Evolutionary conservation across 2,113 vertebrate species (phyloP), one percentile per base, ranked within the genome.

Genomic region (Syngnathus typhle): DNA sequence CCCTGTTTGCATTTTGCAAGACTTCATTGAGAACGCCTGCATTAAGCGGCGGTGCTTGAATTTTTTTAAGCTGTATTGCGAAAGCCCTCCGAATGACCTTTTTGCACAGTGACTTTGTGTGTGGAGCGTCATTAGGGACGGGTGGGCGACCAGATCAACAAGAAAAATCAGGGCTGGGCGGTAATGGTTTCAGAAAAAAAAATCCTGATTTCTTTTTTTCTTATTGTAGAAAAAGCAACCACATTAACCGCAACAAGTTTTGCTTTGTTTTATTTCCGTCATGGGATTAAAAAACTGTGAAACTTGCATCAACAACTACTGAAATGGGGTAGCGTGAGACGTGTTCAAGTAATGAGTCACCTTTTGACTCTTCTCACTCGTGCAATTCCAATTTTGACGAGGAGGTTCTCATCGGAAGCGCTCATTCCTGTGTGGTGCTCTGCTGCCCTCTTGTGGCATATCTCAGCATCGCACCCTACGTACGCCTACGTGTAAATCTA

Each of bases 361-460:
- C 19, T 13, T 52, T 55, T 60, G 18, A 11, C 37, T 23, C 60
- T 27, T 16, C 39, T 44, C 60, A 27, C 12, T 61, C n/a, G 15
- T 39, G n/a, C n/a, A 23, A 43, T 23, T 27, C 60, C 39, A 16
- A 7, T 18, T 7, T 7, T 13, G 54, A 23, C 7, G 49, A 21
- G 21, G 49, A 10, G 49, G 47, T 81, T 64, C 43, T 15, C 60
- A 73, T 66, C 38, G 19, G 13, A 23, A 6, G 47, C 15, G 1
- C 8, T 74, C 46, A 27, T 43, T 43, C 36, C 15, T 84, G 32
- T 49, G 19, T 71, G 81, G 39, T 62, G 61, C 81, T 88, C 66
- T 90, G 65, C 89, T 89, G 84, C 87, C 90, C 82, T 73, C 88
- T 37, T 58, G 41, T 85, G 89, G 64, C 69, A 37, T 9, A 15